These are phyloP conservation scores for Mustela lutreola DNA, from an alignment of 2,113 vertebrate genomes.

Conservation along the genomic window DNA sequence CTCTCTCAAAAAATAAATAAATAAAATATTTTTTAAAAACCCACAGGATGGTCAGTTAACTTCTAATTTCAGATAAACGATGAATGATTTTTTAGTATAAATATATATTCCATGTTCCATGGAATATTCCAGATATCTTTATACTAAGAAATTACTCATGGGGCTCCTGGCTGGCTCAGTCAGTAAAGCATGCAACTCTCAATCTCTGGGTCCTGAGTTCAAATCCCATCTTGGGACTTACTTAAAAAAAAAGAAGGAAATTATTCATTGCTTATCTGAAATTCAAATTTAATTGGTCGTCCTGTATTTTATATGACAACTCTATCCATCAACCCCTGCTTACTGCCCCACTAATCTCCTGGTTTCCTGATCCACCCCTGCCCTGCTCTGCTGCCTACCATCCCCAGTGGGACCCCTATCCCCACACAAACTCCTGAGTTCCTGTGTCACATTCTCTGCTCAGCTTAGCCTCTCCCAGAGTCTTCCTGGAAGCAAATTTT, in stretches of 20 bases:
- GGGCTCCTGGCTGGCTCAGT: background rate
- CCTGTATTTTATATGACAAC: background rate
- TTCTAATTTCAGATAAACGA: background rate
- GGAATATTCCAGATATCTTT: background rate
- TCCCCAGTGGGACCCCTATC: background rate
- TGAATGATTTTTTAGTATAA: slow-evolving; percentile 10
- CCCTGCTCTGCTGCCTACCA: background rate
- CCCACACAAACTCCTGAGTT: background rate
- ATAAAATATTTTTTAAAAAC: background rate
- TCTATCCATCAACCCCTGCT: background rate
- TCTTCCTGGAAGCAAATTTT: background rate
- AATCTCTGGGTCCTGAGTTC: background rate
- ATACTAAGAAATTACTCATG: background rate
- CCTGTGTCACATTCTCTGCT: background rate
- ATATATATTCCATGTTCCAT: background rate
- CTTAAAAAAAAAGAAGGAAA: background rate
- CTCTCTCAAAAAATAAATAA: background rate
- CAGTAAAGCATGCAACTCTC: background rate
- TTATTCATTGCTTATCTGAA: background rate
- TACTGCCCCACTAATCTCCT: background rate
- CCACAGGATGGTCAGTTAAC: background rate
- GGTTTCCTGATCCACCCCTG: background rate
- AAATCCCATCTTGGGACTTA: background rate
- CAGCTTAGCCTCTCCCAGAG: background rate
- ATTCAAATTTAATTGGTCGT: background rate